These are phyloP conservation scores for Apolygus lucorum DNA, from an alignment of 1,140 invertebrate genomes.

Conservation along the genomic window DNA sequence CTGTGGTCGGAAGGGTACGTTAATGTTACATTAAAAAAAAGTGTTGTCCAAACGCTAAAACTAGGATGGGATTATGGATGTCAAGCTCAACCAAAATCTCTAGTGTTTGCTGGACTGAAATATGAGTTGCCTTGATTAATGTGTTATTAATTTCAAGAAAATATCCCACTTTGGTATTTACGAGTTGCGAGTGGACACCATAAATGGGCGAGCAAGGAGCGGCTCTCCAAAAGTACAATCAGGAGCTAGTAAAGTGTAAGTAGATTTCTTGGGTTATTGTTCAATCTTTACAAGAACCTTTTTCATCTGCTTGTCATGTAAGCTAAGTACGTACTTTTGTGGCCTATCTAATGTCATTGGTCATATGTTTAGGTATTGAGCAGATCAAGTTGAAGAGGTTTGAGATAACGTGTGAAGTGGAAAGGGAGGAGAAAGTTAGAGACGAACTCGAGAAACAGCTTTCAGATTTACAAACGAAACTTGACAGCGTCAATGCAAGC, in stretches of 20 bases:
- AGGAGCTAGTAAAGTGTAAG: constrained; percentile 28
- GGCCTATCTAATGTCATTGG: background rate
- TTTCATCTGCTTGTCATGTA: background rate
- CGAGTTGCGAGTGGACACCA: no score
- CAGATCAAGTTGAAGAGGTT: background rate
- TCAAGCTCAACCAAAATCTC: no score
- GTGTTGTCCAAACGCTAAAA: no score
- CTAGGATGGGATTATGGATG: no score
- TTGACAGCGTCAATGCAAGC: constrained; percentile 16
- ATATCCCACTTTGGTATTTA: no score
- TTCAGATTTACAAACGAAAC: constrained; percentile 18
- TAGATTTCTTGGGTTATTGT: background rate
- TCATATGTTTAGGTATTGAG: constrained; percentile 1
- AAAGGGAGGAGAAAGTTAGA: background rate
- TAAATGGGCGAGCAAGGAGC: constrained; percentile 29
- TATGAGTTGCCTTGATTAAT: no score
- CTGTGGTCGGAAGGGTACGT: no score
- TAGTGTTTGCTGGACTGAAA: no score
- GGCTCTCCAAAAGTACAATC: constrained; percentile 27
- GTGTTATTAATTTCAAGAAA: no score
- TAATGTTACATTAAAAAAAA: no score
- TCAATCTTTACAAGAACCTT: background rate
- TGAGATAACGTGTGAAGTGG: background rate
- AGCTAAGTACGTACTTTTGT: background rate
- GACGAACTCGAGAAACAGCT: background rate